Conservation (phyloP, 2,113 vertebrate species). For the Oxyruncus cristatus region DNA sequence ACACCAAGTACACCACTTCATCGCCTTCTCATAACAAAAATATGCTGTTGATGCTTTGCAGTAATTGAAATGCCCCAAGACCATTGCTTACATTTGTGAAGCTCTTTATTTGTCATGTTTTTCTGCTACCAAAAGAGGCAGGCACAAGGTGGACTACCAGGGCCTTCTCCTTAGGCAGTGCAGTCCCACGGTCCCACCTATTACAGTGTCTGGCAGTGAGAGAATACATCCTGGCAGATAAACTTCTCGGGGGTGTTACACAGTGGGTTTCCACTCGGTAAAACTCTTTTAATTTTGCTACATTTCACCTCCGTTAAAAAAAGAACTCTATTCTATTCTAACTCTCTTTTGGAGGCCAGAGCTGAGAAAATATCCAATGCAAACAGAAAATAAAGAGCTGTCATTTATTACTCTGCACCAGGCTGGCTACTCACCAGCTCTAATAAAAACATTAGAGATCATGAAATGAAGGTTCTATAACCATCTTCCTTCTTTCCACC, state of each 20-base stretch:
- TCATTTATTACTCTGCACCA: background rate
- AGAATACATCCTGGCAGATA: background rate
- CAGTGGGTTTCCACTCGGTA: background rate
- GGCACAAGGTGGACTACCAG: background rate
- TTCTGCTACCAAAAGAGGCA: background rate
- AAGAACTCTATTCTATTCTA: background rate
- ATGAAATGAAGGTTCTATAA: background rate
- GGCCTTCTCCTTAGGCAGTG: rapidly evolving
- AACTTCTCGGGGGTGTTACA: background rate
- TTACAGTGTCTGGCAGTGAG: rapidly evolving
- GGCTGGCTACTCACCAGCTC: background rate
- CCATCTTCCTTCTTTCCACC: background rate
- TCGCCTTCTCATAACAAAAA: background rate
- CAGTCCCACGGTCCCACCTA: background rate
- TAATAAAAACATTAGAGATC: background rate
- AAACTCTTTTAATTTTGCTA: background rate
- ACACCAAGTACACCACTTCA: rapidly evolving
- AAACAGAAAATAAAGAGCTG: conserved; percentile 8
- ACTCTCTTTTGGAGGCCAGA: background rate
- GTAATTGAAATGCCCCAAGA: background rate
- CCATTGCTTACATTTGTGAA: background rate
- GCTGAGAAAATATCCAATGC: background rate
- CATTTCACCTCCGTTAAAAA: background rate
- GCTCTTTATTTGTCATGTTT: background rate
- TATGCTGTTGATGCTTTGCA: background rate